These are phyloP conservation scores for Bothrops alternatus DNA, from an alignment of 2,797 vertebrate genomes.

Conservation along the genomic window DNA sequence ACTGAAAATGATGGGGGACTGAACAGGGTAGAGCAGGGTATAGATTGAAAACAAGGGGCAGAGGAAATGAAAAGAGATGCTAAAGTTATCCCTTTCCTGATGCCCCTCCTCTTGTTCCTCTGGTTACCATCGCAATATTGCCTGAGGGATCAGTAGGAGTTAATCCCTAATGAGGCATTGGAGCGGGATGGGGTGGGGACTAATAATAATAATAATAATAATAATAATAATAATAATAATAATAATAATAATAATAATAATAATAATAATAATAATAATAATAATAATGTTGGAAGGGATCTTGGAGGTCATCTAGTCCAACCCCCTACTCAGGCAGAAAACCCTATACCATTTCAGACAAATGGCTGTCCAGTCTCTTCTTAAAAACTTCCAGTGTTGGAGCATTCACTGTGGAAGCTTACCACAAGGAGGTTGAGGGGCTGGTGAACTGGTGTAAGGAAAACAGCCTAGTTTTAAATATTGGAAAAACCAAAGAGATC, in stretches of 20 bases:
- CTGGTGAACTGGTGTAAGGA: no score
- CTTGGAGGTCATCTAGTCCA: background rate
- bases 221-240: no score
- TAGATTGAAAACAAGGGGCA: background rate
- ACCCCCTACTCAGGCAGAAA: background rate
- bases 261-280: no score
- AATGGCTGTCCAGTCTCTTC: no score
- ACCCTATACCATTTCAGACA: no score
- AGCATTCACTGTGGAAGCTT: no score
- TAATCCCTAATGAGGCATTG: constrained; percentile 40
- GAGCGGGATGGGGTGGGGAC: background rate
- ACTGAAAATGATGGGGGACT: background rate
- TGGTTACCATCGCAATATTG: constrained; percentile 29
- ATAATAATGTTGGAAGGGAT: background rate
- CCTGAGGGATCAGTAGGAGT: constrained; percentile 17
- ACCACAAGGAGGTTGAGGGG: no score
- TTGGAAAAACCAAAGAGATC: no score
- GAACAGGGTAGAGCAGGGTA: background rate
- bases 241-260: no score
- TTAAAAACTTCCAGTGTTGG: no score
- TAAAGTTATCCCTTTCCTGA: background rate
- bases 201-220: no score
- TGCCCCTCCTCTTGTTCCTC: background rate
- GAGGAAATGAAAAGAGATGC: background rate
- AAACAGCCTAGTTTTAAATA: no score